Base-by-base conservation (phyloP, 2,888 invertebrate genomes). In the Pinctada fucata region DNA sequence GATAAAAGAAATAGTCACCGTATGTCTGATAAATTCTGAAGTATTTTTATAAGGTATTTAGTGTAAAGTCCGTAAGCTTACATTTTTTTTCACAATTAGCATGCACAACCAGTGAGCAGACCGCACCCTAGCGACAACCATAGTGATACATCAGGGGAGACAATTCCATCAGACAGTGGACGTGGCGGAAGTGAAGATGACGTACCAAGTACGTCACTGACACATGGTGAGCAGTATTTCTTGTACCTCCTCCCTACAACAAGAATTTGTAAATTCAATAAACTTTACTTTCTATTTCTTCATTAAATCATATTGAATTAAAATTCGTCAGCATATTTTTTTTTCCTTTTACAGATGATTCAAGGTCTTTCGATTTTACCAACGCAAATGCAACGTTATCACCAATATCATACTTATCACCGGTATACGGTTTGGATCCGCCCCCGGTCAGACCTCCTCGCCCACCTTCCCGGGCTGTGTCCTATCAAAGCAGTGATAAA, bases 181-280 rank as follows among this genome's bases (percentile, higher is more conserved):
- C 68, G 87, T 64, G 87, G 87, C 5, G 87, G 86, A 0, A 87
- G 87, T 82, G 87, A 87, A 16, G 86, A 87, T 72, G 87, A 87
- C 58, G 76, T 83, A 4, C 86, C 85, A 0, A 78, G 72, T 16
- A 74, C 78, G 75, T 50, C 75, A n/a, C 70, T 73, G n/a, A 72
- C 76, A 8, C 63, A 58, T 72, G 79, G 79, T 79, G 63, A 72
- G 49, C 31, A 31, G 31, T 31, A 31, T 31, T 49, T n/a, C 3
- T n/a, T 67, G 31, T 31, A 31, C 31, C 31, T 31, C 31, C 31
- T 31, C 31, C 31, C 31, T 31, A 31, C 31, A 31, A 31, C 31
- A 31, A 31, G 31, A 31, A 31, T 31, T 31, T 31, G 31, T 31
- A 31, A 31, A 31, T 31, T 31, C 31, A 31, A 31, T 31, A 31